phyloP scores from a whole-genome alignment of 2,113 vertebrate genomes.

The Muscicapa adusta region DNA sequence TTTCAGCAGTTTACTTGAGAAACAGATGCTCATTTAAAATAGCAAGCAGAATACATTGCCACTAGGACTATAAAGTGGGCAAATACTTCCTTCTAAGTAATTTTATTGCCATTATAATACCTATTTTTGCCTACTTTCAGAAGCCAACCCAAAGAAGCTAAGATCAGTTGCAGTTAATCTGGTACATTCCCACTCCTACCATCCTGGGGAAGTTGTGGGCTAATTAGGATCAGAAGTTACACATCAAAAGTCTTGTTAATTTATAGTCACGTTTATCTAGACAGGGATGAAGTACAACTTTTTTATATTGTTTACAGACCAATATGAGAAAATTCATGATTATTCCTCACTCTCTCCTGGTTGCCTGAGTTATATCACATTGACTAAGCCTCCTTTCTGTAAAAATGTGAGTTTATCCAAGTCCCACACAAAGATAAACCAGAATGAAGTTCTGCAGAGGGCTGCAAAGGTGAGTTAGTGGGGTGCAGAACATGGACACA shows the following conservation, averaged over 20 bases:
- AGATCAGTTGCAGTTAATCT: neutral
- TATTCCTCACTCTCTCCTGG: neutral
- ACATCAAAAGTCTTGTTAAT: neutral
- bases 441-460: neutral
- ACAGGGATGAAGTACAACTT: neutral
- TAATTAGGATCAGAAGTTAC: neutral
- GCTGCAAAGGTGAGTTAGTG: neutral
- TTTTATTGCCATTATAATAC: neutral
- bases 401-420: neutral
- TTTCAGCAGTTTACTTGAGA: neutral
- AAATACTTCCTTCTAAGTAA: neutral
- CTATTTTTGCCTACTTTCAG: neutral
- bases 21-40: neutral
- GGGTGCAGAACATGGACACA: neutral
- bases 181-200: neutral
- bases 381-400: neutral
- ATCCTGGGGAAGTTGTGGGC: neutral
- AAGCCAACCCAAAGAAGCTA: neutral
- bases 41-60: neutral
- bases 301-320: neutral
- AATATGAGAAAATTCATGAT: neutral
- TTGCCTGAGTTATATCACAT: neutral
- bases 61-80: neutral
- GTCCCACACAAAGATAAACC: neutral
- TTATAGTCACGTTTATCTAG: neutral